Base-by-base conservation (phyloP, 2,888 invertebrate species). In the Magallana nippona region DNA sequence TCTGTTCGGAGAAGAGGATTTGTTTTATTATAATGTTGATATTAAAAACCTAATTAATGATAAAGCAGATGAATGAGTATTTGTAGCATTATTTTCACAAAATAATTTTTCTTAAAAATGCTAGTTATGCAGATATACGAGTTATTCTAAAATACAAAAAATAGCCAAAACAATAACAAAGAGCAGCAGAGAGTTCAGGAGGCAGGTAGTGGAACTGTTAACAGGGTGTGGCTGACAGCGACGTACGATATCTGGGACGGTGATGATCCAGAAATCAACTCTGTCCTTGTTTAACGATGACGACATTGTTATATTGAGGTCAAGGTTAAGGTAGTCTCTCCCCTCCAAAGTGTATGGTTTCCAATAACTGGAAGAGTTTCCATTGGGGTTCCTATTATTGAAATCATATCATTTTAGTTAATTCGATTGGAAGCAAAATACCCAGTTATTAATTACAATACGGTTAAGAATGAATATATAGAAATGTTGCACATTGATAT, bases 191-290 rank as follows among this genome's bases (percentile, higher is more conserved):
- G 32, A 27, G 71, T 71, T 32, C 13, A 2, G 15, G 27, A 27
- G 27, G 15, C 8, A 15, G 32, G 11, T 27, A 13, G 22, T 13
- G 71, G 71, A 22, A 5, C 3, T 11, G 71, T 71, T 27, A 13
- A 27, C 71, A 71, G 71, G 13, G 3, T 22, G 71, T 22, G 19
- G 11, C 5, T 71, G 71, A 71, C 71, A 71, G 13, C 13, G 15
- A 22, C 32, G 13, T 13, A 82, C 57, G 5, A 56, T 55, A 8
- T 44, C 17, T 1, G 78, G 78, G 1, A 55, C 56, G 2, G n/a
- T n/a, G n/a, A 1, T 5, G 10, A 1, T 82, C 82, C 82, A 82
- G 27, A 82, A 82, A 13, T 60, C 44, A n/a, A 62, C 60, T 81
- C 81, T 60, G 44, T 60, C 62, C 10, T 44, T 44, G 44, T 81